These are phyloP conservation scores for Troilus luridus DNA, from an alignment of 2,888 invertebrate genomes.

Conservation along the genomic window DNA sequence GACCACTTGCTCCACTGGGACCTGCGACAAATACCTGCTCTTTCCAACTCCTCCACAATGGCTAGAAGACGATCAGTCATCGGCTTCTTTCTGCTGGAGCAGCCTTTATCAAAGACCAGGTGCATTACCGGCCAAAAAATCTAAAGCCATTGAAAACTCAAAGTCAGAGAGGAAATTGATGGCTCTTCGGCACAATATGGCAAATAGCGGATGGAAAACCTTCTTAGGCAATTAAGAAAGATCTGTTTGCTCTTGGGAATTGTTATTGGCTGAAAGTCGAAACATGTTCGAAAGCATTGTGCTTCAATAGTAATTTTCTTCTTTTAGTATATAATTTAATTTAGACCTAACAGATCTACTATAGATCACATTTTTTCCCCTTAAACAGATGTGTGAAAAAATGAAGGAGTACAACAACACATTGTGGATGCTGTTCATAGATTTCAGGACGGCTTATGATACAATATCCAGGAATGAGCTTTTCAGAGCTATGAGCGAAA, in stretches of 20 bases:
- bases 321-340: no score
- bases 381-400: no score
- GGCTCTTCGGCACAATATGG: slow-evolving; percentile 29
- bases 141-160: background rate
- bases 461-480: no score
- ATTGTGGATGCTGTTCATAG: no score
- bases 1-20: slow-evolving; percentile 52
- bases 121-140: slow-evolving; percentile 16
- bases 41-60: background rate
- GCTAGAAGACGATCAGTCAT: slow-evolving; percentile 38
- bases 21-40: slow-evolving; percentile 57
- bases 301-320: no score
- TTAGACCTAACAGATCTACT: no score
- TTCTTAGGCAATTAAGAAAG: background rate
- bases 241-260: background rate
- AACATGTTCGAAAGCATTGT: no score
- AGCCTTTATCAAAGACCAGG: slow-evolving; percentile 37
- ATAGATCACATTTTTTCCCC: no score
- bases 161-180: slow-evolving; percentile 27
- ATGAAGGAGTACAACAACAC: no score
- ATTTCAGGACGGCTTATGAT: no score
- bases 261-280: background rate
- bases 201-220: background rate
- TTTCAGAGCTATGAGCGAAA: no score
- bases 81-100: slow-evolving; percentile 19